Percentiles rank a stretch among this genome's conserved stretches.
Evolutionary conservation across 2,113 vertebrate genomes (phyloP).

Genomic region (Casuarius casuarius): DNA sequence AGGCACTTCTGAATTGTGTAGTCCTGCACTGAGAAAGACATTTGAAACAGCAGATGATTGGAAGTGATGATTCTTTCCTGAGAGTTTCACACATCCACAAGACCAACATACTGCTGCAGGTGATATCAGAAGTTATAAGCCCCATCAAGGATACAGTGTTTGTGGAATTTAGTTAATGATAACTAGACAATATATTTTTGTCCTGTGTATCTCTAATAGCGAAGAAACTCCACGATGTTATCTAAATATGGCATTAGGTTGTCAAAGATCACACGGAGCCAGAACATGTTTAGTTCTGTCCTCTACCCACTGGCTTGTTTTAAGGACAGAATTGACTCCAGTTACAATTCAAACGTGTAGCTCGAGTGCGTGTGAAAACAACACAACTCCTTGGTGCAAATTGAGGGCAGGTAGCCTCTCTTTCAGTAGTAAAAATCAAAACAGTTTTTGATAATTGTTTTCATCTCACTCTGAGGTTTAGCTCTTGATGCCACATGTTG

Average conservation of each 20-base stretch:
- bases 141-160: background rate
- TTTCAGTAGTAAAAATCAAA: background rate
- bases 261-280: background rate
- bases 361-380: background rate
- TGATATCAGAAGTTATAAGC: background rate
- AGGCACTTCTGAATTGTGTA: background rate
- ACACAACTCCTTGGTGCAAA: background rate
- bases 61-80: background rate
- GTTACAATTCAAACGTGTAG: background rate
- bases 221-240: background rate
- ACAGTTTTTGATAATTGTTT: background rate
- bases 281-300: background rate
- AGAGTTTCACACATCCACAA: background rate
- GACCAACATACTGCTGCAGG: background rate
- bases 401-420: background rate
- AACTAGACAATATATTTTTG: background rate
- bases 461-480: background rate
- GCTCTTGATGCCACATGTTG: background rate
- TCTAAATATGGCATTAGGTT: background rate
- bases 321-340: background rate
- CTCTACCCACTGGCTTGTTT: background rate
- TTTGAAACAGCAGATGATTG: background rate
- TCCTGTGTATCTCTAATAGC: background rate
- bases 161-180: background rate
- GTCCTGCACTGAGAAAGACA: background rate